Percentiles rank a stretch among this genome's conserved stretches.
These are phyloP conservation scores for Hirtodrosophila cameraria DNA, from an alignment of 2,888 invertebrate genomes.

Conservation along the genomic window DNA sequence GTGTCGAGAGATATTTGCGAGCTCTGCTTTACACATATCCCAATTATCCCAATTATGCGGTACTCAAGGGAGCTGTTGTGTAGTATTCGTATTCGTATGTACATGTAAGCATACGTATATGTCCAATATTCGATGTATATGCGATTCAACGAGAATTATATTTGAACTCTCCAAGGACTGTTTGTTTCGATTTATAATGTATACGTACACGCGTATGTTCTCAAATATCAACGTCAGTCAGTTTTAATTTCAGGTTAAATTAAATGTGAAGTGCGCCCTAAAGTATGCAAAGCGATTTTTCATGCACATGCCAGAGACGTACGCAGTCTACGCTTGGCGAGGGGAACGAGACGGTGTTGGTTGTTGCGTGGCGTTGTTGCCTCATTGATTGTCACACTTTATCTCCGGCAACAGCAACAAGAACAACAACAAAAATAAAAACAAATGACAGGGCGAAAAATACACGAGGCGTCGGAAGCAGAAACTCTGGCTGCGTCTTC, in stretches of 20 bases:
- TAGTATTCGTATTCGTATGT: no score
- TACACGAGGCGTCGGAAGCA: slow-evolving; percentile 35
- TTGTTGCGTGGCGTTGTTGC: slow-evolving; percentile 19
- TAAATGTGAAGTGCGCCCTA: slow-evolving; percentile 68
- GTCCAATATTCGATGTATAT: no score
- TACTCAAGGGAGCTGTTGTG: no score
- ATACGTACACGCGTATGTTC: slow-evolving; percentile 28
- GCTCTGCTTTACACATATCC: no score
- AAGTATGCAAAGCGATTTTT: slow-evolving; percentile 74
- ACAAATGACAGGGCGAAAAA: slow-evolving; percentile 21
- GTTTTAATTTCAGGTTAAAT: slow-evolving; percentile 71
- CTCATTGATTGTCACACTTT: slow-evolving; percentile 68
- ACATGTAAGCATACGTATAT: no score
- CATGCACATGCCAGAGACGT: slow-evolving; percentile 57
- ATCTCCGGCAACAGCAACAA: slow-evolving; percentile 44
- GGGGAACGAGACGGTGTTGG: neutral
- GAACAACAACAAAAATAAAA: slow-evolving; percentile 13
- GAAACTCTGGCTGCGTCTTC: slow-evolving; percentile 45
- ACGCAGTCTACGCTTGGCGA: neutral
- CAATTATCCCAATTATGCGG: no score
- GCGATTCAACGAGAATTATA: no score
- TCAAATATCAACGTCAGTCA: slow-evolving; percentile 72
- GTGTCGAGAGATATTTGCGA: no score
- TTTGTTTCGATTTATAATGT: slow-evolving; percentile 15
- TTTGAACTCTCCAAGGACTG: no score